Evolutionary conservation across 2,888 invertebrate genomes (phyloP).

Genomic region (Drosophila prolongata): DNA sequence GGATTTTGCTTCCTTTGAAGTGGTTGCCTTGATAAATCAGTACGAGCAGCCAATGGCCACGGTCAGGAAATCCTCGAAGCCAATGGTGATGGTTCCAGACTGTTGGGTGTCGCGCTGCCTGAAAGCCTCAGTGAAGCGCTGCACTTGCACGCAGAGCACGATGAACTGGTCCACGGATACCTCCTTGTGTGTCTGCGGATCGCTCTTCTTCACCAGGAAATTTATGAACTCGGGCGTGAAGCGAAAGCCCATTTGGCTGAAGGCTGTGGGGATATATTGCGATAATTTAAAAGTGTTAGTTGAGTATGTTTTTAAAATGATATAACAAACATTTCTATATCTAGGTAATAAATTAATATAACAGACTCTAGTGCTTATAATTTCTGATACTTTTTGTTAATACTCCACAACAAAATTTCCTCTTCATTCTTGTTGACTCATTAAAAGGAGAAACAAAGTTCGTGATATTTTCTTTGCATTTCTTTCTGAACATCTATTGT

Average conservation of each 20-base stretch:
- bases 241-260: slow-evolving; percentile 94
- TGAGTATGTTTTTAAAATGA: background rate
- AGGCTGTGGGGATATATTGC: slow-evolving; percentile 85
- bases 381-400: too few relatives aligned
- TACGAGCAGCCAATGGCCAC: slow-evolving; percentile 91
- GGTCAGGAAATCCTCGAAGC: slow-evolving; percentile 95
- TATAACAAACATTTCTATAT: too few relatives aligned
- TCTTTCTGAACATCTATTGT: too few relatives aligned
- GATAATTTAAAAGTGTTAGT: background rate
- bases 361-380: too few relatives aligned
- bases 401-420: too few relatives aligned
- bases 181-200: slow-evolving; percentile 87
- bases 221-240: slow-evolving; percentile 92
- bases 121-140: slow-evolving; percentile 95
- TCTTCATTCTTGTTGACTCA: background rate
- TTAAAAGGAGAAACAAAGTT: background rate
- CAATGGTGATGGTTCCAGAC: slow-evolving; percentile 92
- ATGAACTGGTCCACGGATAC: slow-evolving; percentile 95
- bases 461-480: too few relatives aligned
- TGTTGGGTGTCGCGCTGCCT: slow-evolving; percentile 91
- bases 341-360: too few relatives aligned
- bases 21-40: slow-evolving; percentile 15
- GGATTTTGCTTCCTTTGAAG: slow-evolving; percentile 12
- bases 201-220: slow-evolving; percentile 89
- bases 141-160: slow-evolving; percentile 94